These are phyloP conservation scores for Muscicapa striata DNA, from an alignment of 2,797 vertebrate species.

Conservation along the genomic window DNA sequence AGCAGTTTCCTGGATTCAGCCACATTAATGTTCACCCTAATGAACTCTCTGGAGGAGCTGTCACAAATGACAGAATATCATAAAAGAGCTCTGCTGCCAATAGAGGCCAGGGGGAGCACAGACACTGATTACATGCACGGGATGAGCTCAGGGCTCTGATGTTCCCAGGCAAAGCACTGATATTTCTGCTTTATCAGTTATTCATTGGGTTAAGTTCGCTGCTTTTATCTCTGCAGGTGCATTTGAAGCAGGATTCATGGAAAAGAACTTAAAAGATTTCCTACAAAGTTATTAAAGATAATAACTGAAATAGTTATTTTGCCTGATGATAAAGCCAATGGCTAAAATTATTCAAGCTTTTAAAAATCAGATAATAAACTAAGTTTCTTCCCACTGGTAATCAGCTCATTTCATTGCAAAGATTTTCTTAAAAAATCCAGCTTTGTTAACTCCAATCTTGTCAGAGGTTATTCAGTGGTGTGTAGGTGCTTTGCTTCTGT, in stretches of 20 bases:
- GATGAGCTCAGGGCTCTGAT: background rate
- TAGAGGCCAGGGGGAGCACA: constrained; percentile 25
- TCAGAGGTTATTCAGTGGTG: constrained; percentile 38
- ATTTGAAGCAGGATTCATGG: constrained; percentile 53
- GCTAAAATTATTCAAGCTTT: constrained; percentile 63
- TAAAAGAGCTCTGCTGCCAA: background rate
- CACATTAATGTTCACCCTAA: constrained; percentile 61
- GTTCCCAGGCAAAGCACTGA: background rate
- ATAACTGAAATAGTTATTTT: constrained; percentile 48
- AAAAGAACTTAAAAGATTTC: constrained; percentile 18
- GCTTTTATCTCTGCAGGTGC: constrained; percentile 63
- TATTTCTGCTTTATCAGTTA: constrained; percentile 57
- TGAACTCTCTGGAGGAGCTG: constrained; percentile 65
- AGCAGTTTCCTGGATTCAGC: constrained; percentile 43
- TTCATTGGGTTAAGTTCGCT: constrained; percentile 47
- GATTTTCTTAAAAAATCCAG: constrained; percentile 57
- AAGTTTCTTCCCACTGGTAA: constrained; percentile 55
- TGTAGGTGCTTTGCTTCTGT: background rate
- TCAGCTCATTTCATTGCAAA: constrained; percentile 67
- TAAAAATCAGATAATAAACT: constrained; percentile 66
- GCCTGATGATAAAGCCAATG: constrained; percentile 51
- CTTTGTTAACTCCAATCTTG: constrained; percentile 65
- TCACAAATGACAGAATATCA: constrained; percentile 52
- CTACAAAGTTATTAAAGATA: constrained; percentile 64
- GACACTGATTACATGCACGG: constrained; percentile 11